Percentiles rank a stretch among this genome's conserved stretches.
phyloP scores from a whole-genome alignment of 2,113 vertebrate genomes.

The Copsychus sechellarum region DNA sequence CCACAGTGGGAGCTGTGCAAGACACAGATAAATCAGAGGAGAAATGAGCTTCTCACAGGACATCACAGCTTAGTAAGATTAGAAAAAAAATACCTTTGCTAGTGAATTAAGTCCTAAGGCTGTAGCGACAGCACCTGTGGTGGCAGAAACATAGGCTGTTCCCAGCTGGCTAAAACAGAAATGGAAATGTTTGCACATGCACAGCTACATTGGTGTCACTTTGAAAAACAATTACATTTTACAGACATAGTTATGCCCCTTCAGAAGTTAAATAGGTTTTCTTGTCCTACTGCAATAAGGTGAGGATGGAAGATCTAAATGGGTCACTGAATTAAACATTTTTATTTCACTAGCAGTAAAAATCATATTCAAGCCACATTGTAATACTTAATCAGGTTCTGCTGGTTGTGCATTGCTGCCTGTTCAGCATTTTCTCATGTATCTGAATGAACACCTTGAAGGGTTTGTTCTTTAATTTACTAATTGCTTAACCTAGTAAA shows the following conservation, averaged over 20 bases:
- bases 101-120: slow-evolving; percentile 95
- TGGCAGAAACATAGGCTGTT: slow-evolving; percentile 94
- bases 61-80: background rate
- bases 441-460: background rate
- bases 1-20: background rate
- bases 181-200: background rate
- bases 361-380: background rate
- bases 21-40: background rate
- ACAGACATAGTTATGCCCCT: background rate
- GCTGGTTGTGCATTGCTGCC: background rate
- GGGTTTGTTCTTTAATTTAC: background rate
- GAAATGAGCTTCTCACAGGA: background rate
- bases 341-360: background rate
- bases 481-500: background rate
- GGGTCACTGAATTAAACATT: background rate
- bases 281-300: background rate
- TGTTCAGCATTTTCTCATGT: background rate
- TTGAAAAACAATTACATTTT: background rate
- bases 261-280: background rate
- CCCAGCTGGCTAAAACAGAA: slow-evolving; percentile 89
- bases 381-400: background rate
- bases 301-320: background rate
- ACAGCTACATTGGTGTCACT: background rate
- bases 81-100: slow-evolving; percentile 85
- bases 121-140: slow-evolving; percentile 92